phyloP scores from a whole-genome alignment of 2,888 invertebrate species.

The Antitype chi region DNA sequence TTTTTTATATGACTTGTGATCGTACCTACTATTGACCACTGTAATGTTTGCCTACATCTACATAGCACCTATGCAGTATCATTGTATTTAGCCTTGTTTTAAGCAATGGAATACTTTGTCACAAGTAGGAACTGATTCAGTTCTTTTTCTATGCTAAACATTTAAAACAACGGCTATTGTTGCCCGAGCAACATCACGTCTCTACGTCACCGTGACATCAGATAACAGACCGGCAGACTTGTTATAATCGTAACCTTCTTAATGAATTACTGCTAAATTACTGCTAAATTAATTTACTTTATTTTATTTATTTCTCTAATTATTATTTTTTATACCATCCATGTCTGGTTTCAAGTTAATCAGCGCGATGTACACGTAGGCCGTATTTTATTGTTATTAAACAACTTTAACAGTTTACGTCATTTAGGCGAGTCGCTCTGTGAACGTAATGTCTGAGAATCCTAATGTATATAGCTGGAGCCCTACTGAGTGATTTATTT shows the following conservation, averaged over 20 bases:
- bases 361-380: conserved; percentile 18
- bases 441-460: conserved; percentile 31
- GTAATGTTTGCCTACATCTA: neutral
- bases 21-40: neutral
- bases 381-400: conserved; percentile 42
- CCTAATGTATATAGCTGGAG: conserved; percentile 29
- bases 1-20: neutral
- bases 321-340: conserved; percentile 33
- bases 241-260: conserved; percentile 33
- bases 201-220: conserved; percentile 41
- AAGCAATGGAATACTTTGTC: neutral
- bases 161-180: neutral
- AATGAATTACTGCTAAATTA: conserved; percentile 29
- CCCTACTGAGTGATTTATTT: conserved; percentile 51
- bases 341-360: conserved; percentile 24
- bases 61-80: neutral
- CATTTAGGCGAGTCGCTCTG: conserved; percentile 18
- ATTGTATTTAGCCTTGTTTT: neutral
- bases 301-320: conserved; percentile 46
- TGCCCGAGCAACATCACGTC: neutral
- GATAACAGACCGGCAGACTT: conserved; percentile 21
- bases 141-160: neutral
- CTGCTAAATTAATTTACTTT: neutral
- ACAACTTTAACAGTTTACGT: conserved; percentile 18
- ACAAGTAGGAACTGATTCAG: neutral